phyloP scores from a whole-genome alignment of 2,113 vertebrate genomes.

The Rhegmatorhina hoffmannsi region DNA sequence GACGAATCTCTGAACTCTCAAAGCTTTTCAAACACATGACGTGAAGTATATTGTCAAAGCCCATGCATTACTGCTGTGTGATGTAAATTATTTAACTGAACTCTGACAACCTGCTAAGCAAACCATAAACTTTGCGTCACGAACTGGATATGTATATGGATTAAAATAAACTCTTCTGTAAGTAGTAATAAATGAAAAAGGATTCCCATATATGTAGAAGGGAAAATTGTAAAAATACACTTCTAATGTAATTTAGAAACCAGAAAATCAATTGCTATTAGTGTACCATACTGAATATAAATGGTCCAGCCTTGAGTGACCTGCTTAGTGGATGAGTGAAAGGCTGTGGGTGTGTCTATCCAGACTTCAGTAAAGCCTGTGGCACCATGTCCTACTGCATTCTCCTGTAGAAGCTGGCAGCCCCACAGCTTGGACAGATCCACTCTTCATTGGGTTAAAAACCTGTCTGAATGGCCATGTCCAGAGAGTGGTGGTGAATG shows the following conservation, averaged over 20 bases:
- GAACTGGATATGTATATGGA: not conserved
- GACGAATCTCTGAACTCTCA: constrained; percentile 20
- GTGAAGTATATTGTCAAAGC: constrained; percentile 31
- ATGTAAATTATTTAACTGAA: constrained; percentile 51
- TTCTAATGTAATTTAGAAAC: not conserved
- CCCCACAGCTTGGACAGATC: rapidly evolving
- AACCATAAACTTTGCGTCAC: constrained; percentile 2
- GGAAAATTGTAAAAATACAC: not conserved
- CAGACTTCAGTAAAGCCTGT: not conserved
- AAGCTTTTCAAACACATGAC: constrained; percentile 28
- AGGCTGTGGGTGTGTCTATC: not conserved
- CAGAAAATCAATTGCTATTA: not conserved
- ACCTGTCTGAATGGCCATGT: rapidly evolving
- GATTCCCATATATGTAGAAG: not conserved
- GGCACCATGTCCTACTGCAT: rapidly evolving
- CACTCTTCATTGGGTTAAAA: rapidly evolving
- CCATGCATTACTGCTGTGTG: not conserved
- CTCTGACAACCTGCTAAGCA: constrained; percentile 20
- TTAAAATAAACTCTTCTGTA: constrained; percentile 14
- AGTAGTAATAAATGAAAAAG: not conserved
- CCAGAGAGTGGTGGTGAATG: not conserved
- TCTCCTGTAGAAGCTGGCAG: not conserved
- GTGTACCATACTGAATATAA: not conserved
- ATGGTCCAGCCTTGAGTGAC: not conserved
- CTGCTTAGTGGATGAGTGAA: not conserved